Percentiles rank a stretch among this genome's conserved stretches.
phyloP scores from a whole-genome alignment of 2,888 invertebrate genomes.

The Ceraclea dissimilis region DNA sequence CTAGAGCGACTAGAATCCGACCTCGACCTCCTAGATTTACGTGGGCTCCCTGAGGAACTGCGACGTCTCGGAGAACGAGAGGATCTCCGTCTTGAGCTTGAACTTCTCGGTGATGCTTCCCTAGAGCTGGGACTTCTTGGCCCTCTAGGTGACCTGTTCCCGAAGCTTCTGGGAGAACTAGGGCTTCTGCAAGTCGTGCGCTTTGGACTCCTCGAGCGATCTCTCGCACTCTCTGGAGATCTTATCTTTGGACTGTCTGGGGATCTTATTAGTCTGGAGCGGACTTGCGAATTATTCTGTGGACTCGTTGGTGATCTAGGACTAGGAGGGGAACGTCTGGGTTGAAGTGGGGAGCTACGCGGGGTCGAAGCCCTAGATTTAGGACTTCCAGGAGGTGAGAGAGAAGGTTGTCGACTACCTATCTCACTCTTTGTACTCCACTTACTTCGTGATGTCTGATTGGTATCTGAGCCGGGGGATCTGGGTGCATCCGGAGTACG shows the following conservation, averaged over 20 bases:
- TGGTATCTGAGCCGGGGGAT: slow-evolving; percentile 13
- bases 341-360: background rate
- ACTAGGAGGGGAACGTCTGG: background rate
- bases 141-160: background rate
- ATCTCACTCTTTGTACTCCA: slow-evolving; percentile 25
- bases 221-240: background rate
- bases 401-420: slow-evolving; percentile 15
- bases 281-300: background rate
- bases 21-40: slow-evolving; percentile 21
- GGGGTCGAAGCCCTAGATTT: too few relatives aligned
- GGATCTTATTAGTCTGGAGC: background rate
- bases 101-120: background rate
- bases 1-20: slow-evolving; percentile 45
- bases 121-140: background rate
- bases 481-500: slow-evolving; percentile 28
- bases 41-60: background rate
- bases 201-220: background rate
- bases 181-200: background rate
- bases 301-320: background rate
- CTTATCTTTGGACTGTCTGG: slow-evolving; percentile 2
- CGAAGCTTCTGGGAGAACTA: background rate
- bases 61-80: background rate
- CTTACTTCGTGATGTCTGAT: slow-evolving; percentile 14
- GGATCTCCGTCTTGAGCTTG: background rate
- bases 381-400: slow-evolving; percentile 1